A percentile compares a stretch with the other conserved stretches of the same genome.
Conservation (phyloP, 1,140 invertebrate genomes). For the Drosophila paulistorum region DNA sequence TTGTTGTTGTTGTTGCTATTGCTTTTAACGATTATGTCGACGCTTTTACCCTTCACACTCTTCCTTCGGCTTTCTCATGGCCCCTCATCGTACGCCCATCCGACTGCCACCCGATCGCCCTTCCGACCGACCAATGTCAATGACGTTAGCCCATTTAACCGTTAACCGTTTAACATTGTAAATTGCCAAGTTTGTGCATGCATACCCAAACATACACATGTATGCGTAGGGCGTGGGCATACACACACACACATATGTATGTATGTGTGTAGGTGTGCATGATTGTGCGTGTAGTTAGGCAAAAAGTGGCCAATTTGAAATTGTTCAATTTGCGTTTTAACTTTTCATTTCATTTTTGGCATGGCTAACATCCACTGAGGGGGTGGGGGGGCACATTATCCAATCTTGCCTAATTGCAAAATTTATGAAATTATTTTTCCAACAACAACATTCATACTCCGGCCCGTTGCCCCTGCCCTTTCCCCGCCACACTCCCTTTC, state of each 20-base stretch:
- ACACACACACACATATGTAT: neutral
- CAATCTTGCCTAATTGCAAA: conserved; percentile 1
- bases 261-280: neutral
- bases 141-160: conserved; percentile 39
- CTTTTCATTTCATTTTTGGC: neutral
- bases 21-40: conserved; percentile 25
- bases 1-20: conserved; percentile 10
- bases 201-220: too few relatives aligned
- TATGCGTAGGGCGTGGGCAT: neutral
- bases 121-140: conserved; percentile 45
- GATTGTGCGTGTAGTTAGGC: neutral
- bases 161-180: conserved; percentile 21
- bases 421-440: conserved; percentile 3
- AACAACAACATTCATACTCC: neutral
- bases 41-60: neutral
- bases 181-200: conserved; percentile 2
- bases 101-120: neutral
- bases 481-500: neutral
- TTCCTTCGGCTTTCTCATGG: neutral
- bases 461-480: neutral
- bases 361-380: too few relatives aligned
- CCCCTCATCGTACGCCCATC: conserved; percentile 14
- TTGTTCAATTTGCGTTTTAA: conserved; percentile 1
- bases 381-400: neutral
- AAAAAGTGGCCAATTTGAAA: conserved; percentile 6